These are phyloP conservation scores for Magallana ariakensis DNA, from an alignment of 1,140 invertebrate species.

Conservation along the genomic window DNA sequence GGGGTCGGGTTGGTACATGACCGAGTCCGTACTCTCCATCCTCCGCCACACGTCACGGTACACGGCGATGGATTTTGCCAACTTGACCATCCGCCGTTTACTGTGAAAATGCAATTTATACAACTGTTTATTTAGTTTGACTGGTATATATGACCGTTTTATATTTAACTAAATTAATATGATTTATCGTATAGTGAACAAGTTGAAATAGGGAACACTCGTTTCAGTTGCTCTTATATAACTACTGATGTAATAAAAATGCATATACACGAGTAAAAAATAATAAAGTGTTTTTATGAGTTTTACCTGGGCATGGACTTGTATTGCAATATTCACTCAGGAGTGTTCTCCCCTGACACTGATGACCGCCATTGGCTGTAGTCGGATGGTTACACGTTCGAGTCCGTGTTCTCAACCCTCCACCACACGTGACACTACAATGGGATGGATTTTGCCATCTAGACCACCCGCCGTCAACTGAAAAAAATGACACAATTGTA, in stretches of 20 bases:
- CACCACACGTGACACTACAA: conserved; percentile 10
- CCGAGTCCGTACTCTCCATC: neutral
- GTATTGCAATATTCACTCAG: neutral
- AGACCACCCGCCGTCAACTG: conserved; percentile 30
- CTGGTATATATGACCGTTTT: too few relatives aligned
- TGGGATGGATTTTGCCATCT: neutral
- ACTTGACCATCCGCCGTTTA: conserved; percentile 25
- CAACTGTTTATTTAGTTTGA: too few relatives aligned
- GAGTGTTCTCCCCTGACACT: neutral
- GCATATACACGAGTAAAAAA: too few relatives aligned
- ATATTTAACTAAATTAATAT: too few relatives aligned
- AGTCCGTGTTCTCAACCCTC: neutral
- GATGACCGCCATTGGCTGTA: conserved; percentile 17
- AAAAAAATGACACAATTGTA: neutral
- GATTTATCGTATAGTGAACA: too few relatives aligned
- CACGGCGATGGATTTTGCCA: neutral
- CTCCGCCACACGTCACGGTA: neutral
- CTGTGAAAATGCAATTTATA: neutral
- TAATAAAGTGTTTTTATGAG: too few relatives aligned
- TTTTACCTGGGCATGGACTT: neutral
- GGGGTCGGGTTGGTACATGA: conserved; percentile 10
- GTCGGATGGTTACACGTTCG: conserved; percentile 2
- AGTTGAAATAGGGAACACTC: too few relatives aligned
- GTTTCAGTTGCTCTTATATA: too few relatives aligned
- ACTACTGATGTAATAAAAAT: too few relatives aligned